Conservation (phyloP, 2,113 vertebrate genomes). For the Melanerpes aurifrons region DNA sequence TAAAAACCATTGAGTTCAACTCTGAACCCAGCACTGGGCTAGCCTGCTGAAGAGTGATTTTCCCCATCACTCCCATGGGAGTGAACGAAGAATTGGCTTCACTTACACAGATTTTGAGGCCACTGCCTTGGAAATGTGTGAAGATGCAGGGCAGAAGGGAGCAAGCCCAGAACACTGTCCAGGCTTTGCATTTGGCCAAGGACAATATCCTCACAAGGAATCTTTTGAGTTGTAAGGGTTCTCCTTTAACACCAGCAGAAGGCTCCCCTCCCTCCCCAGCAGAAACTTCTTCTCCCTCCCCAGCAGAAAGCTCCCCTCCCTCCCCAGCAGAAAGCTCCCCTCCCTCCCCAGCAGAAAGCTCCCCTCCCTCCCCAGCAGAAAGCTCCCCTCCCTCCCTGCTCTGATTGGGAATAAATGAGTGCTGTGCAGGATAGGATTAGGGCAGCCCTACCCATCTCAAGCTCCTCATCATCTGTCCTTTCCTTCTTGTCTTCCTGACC, state of each 20-base stretch:
- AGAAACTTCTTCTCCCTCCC: no score
- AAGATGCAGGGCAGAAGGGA: background rate
- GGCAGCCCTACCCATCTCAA: constrained; percentile 43
- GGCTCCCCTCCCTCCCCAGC: background rate
- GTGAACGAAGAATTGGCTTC: background rate
- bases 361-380: no score
- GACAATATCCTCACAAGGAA: background rate
- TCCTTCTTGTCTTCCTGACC: background rate
- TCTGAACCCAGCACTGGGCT: background rate
- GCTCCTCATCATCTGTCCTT: constrained; percentile 12
- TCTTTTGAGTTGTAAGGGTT: background rate
- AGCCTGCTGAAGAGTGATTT: background rate
- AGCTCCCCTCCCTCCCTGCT: no score
- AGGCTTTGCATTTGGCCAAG: background rate
- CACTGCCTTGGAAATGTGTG: background rate
- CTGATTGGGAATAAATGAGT: background rate
- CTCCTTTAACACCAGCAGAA: background rate
- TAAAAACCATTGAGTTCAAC: background rate
- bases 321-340: no score
- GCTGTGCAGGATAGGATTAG: accelerated
- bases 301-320: no score
- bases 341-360: no score
- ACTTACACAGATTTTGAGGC: background rate
- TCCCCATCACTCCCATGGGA: background rate
- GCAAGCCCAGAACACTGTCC: background rate